Percentiles rank a stretch among this genome's conserved stretches.
Conservation (phyloP, 2,888 invertebrate species). For the Caenorhabditis doughertyi region DNA sequence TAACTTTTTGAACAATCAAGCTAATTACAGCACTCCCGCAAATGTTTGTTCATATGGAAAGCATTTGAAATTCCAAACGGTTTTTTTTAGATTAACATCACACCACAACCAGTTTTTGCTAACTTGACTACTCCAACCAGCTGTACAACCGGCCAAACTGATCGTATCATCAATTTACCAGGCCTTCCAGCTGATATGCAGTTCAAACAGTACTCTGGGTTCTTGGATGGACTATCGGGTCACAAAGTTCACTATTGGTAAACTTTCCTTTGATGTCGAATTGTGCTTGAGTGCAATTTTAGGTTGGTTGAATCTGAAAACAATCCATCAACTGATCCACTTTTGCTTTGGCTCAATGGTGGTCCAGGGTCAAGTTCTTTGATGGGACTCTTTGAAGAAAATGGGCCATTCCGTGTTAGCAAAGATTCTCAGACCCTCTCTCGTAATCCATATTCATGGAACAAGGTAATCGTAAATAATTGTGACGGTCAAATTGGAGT, state of each 20-base stretch:
- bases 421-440: constrained; percentile 71
- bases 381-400: constrained; percentile 83
- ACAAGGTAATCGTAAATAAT: constrained; percentile 84
- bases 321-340: constrained; percentile 66
- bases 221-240: constrained; percentile 80
- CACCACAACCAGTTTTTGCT: constrained; percentile 54
- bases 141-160: constrained; percentile 44
- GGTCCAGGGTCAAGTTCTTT: constrained; percentile 84
- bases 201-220: constrained; percentile 70
- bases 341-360: constrained; percentile 75
- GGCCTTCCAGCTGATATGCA: constrained; percentile 54
- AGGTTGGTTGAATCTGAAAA: constrained; percentile 72
- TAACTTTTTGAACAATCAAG: constrained; percentile 72
- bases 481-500: no score
- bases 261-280: no score
- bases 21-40: constrained; percentile 70
- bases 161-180: constrained; percentile 65
- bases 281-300: no score
- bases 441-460: constrained; percentile 78
- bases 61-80: background rate
- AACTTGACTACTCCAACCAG: background rate
- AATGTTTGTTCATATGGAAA: background rate
- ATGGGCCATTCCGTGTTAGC: constrained; percentile 83
- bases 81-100: constrained; percentile 55
- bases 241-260: constrained; percentile 84